Base-by-base conservation (phyloP, 1,140 invertebrate species). In the Drosophila takahashii region DNA sequence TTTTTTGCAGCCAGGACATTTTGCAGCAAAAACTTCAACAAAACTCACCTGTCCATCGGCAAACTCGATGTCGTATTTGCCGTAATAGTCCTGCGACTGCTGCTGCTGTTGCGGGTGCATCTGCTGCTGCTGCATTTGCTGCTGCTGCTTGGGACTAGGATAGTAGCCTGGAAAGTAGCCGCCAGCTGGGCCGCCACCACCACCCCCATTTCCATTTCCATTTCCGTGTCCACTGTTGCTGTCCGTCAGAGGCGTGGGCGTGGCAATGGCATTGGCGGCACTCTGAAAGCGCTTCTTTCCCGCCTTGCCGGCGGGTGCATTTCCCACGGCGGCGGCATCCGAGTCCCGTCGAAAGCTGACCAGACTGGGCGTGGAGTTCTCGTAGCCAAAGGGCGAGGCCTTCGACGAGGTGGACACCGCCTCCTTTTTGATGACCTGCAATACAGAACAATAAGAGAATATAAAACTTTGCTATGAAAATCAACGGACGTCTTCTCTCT, bases 21-120 rank as follows among this genome's bases (percentile, higher is more conserved):
- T n/a, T n/a, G n/a, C n/a, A n/a, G n/a, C n/a, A n/a, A n/a, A n/a
- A n/a, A n/a, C n/a, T n/a, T n/a, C n/a, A n/a, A n/a, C n/a, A n/a
- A n/a, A n/a, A n/a, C n/a, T n/a, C n/a, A n/a, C n/a, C n/a, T n/a
- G n/a, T n/a, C n/a, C n/a, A n/a, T n/a, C n/a, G n/a, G 85, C 84
- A 34, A 92, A 92, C 81, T 92, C 90, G 67, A 85, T 89, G 37
- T 91, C 90, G 62, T 91, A 92, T 60, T 92, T 92, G 62, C 90
- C 85, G 47, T 92, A 91, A 52, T 91, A 91, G 13, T 91, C 85
- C 42, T 91, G 89, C 16, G 79, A 44, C 27, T 81, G 72, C 41
- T 81, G 84, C 34, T 83, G 85, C 13, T 45, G 62, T 18, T 90
- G 76, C 44, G 57, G 71, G 16, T 87, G 62, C 36, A 59, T 42